Conservation (phyloP, 2,888 invertebrate species). For the Rhingia rostrata region DNA sequence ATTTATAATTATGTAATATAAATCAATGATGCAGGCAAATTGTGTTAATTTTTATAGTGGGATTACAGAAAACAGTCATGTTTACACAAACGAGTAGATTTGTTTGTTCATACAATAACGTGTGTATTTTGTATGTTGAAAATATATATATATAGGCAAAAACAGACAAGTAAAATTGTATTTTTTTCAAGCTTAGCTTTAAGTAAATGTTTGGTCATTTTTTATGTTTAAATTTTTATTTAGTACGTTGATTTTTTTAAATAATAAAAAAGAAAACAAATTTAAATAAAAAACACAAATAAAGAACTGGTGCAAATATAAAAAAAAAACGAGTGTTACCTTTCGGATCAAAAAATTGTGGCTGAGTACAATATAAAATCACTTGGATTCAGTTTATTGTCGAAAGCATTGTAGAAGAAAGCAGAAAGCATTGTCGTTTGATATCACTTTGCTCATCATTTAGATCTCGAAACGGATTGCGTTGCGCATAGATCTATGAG, state of each 20-base stretch:
- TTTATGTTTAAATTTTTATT: conserved; percentile 37
- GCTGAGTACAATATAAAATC: too few relatives aligned
- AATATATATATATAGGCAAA: conserved; percentile 17
- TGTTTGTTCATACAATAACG: conserved; percentile 38
- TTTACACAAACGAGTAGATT: conserved; percentile 59
- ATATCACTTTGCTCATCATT: too few relatives aligned
- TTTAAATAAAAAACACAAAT: neutral
- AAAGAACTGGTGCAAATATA: too few relatives aligned
- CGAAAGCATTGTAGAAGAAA: too few relatives aligned
- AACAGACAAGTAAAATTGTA: conserved; percentile 46
- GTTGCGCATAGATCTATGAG: too few relatives aligned
- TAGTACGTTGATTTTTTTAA: conserved; percentile 41
- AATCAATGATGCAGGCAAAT: conserved; percentile 74
- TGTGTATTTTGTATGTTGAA: conserved; percentile 28
- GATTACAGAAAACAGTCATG: conserved; percentile 64
- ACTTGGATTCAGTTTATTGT: too few relatives aligned
- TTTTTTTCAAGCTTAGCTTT: conserved; percentile 46
- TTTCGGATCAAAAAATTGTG: too few relatives aligned
- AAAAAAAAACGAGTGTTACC: too few relatives aligned
- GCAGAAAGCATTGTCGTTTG: too few relatives aligned
- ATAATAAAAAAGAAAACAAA: conserved; percentile 6
- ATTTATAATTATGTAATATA: conserved; percentile 70
- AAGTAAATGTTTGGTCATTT: conserved; percentile 6
- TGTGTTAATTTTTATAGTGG: conserved; percentile 55
- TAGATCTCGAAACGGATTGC: too few relatives aligned